These are phyloP conservation scores for Tetragnatha montana DNA, from an alignment of 2,888 invertebrate species.

Conservation along the genomic window DNA sequence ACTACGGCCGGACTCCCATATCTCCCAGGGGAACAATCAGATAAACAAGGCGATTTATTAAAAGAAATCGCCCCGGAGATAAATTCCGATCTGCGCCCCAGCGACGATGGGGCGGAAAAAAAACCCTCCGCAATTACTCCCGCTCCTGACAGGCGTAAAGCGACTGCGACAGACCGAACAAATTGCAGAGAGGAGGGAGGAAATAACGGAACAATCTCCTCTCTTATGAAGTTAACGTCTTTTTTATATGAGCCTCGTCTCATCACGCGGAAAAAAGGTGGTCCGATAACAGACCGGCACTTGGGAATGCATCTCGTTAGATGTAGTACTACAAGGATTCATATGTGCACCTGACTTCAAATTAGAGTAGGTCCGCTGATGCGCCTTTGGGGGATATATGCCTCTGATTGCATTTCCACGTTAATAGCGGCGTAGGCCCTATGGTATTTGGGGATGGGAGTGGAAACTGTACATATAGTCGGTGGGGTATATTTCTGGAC, in stretches of 20 bases:
- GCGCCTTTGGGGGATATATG: background rate
- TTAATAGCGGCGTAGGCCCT: background rate
- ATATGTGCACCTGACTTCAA: background rate
- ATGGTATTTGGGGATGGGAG: background rate
- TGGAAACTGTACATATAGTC: no score
- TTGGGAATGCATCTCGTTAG: background rate
- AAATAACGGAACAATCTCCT: constrained; percentile 52
- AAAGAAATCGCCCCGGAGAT: constrained; percentile 37
- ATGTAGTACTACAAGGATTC: background rate
- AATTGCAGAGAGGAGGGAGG: constrained; percentile 32
- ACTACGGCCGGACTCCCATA: background rate
- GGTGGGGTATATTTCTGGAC: background rate
- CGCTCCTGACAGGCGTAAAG: constrained; percentile 42
- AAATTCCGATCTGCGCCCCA: constrained; percentile 26
- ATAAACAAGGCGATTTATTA: constrained; percentile 48
- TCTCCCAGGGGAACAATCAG: constrained; percentile 21
- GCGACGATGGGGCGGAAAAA: constrained; percentile 6
- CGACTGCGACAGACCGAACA: constrained; percentile 23
- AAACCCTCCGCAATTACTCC: constrained; percentile 36
- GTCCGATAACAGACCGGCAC: background rate
- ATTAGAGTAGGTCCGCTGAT: background rate
- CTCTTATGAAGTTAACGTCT: constrained; percentile 58
- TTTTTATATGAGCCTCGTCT: constrained; percentile 36
- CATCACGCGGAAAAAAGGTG: background rate
- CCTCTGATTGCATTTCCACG: background rate